These are phyloP conservation scores for Lepeophtheirus nordmannii DNA, from an alignment of 2,888 invertebrate species.

Conservation along the genomic window DNA sequence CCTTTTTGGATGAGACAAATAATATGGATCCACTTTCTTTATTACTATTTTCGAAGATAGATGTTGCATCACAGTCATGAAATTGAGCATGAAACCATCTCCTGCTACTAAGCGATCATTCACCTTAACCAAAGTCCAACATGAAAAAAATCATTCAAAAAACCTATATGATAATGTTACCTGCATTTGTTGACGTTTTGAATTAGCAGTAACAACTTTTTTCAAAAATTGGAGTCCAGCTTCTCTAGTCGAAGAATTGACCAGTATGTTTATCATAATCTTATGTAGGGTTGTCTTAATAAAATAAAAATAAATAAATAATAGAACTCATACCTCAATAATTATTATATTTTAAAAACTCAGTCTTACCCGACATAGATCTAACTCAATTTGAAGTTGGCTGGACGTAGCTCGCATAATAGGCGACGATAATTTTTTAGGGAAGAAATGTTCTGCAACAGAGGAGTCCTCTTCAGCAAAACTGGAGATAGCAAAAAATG, in stretches of 20 bases:
- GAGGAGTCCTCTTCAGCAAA: slow-evolving; percentile 84
- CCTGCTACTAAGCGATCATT: slow-evolving; percentile 73
- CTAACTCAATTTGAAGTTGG: slow-evolving; percentile 27
- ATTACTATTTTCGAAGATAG: slow-evolving; percentile 58
- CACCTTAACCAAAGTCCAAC: slow-evolving; percentile 34
- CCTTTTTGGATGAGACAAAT: slow-evolving; percentile 44
- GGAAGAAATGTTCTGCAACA: slow-evolving; percentile 52
- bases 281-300: slow-evolving; percentile 52
- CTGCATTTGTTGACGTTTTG: slow-evolving; percentile 74
- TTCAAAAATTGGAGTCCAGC: slow-evolving; percentile 62
- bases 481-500: slow-evolving; percentile 75
- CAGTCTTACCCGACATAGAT: slow-evolving; percentile 23
- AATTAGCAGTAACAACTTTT: slow-evolving; percentile 58
- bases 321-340: too few relatives aligned
- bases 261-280: slow-evolving; percentile 52
- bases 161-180: slow-evolving; percentile 27
- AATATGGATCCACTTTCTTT: slow-evolving; percentile 71
- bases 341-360: too few relatives aligned
- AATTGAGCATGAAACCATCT: slow-evolving; percentile 89
- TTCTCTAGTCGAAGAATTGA: slow-evolving; percentile 56
- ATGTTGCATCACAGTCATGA: slow-evolving; percentile 75
- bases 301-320: slow-evolving; percentile 16
- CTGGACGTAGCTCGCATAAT: slow-evolving; percentile 5
- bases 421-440: neutral
- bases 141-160: slow-evolving; percentile 5